Evolutionary conservation across 2,113 vertebrate species (phyloP).

Genomic region (Myodes glareolus): DNA sequence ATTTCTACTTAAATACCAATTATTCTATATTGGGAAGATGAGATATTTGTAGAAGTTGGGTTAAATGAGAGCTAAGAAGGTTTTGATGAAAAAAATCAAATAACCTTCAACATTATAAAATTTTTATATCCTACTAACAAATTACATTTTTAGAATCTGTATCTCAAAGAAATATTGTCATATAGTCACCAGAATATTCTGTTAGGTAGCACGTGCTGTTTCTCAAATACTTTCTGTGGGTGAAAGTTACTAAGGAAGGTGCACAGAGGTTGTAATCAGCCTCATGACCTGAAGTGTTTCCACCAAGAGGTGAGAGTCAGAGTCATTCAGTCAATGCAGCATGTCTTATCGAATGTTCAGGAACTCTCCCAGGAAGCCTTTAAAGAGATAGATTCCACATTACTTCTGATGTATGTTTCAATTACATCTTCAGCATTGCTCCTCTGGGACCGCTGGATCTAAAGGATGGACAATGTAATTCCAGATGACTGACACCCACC

Average conservation of each 20-base stretch:
- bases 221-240: neutral
- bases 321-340: conserved; percentile 26
- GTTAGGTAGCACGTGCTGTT: neutral
- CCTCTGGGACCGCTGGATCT: neutral
- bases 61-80: conserved; percentile 21
- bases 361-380: conserved; percentile 32
- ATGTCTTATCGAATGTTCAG: conserved; percentile 35
- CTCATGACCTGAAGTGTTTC: neutral
- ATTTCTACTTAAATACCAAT: neutral
- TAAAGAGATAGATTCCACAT: conserved; percentile 15
- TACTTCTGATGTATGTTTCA: conserved; percentile 38
- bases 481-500: neutral
- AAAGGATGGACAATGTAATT: neutral
- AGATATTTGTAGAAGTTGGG: conserved; percentile 10
- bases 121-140: neutral
- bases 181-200: neutral
- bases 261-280: neutral
- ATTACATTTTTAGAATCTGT: neutral
- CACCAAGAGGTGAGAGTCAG: neutral
- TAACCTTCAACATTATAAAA: conserved; percentile 11
- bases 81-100: conserved; percentile 42
- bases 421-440: conserved; percentile 38
- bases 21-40: neutral
- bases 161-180: conserved; percentile 25
- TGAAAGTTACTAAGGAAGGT: neutral